Percentiles rank a stretch among this genome's conserved stretches.
Conservation (phyloP, 2,797 vertebrate genomes). For the Mus caroli region DNA sequence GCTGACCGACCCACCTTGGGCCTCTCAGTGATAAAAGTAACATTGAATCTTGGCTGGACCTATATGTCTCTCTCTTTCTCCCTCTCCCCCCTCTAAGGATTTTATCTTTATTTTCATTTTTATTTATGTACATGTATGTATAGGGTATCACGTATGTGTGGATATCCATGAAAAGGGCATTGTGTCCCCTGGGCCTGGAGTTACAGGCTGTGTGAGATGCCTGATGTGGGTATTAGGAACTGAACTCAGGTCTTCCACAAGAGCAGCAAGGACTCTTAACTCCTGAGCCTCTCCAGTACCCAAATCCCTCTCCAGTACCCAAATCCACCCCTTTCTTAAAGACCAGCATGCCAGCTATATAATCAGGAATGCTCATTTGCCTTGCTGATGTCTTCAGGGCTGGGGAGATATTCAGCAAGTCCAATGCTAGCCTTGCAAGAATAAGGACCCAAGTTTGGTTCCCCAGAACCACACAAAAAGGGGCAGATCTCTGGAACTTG, state of each 20-base stretch:
- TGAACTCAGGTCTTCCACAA: not conserved
- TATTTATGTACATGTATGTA: not conserved
- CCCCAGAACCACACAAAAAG: not conserved
- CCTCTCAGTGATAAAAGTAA: rapidly evolving
- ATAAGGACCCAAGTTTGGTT: not conserved
- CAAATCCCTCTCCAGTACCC: no score
- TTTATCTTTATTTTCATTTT: not conserved
- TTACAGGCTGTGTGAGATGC: not conserved
- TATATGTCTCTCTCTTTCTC: rapidly evolving
- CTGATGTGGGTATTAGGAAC: not conserved
- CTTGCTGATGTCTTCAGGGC: not conserved
- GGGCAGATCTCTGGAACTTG: not conserved
- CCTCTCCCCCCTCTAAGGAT: not conserved
- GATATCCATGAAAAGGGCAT: not conserved
- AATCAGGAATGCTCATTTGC: not conserved
- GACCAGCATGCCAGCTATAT: no score
- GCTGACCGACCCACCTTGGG: no score
- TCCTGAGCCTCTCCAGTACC: no score
- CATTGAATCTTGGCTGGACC: not conserved
- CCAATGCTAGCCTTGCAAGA: not conserved
- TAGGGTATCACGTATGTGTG: not conserved
- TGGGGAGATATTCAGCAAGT: not conserved
- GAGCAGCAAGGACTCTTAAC: not conserved
- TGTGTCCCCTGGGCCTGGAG: not conserved
- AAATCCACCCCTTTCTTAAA: no score